Conservation (phyloP, 2,113 vertebrate genomes). For the Labeo catla region DNA sequence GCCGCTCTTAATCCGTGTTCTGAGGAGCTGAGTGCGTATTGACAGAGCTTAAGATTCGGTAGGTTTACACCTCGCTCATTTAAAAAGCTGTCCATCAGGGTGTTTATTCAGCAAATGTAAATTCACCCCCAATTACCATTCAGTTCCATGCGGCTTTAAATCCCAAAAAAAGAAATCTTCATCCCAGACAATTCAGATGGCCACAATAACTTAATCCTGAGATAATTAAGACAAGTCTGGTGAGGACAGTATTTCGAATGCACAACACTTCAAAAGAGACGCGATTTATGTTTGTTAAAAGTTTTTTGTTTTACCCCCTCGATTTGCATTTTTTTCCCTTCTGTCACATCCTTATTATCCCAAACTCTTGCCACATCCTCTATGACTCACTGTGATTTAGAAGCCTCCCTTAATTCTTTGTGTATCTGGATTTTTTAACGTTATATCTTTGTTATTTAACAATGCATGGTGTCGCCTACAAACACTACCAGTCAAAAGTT, state of each 20-base stretch:
- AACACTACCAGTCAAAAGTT: background rate
- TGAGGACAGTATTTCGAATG: slow-evolving; percentile 37
- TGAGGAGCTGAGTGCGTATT: slow-evolving; percentile 62
- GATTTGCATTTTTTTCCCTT: slow-evolving; percentile 21
- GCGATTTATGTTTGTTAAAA: slow-evolving; percentile 34
- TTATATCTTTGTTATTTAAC: background rate
- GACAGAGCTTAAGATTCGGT: slow-evolving; percentile 66
- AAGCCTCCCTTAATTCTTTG: background rate
- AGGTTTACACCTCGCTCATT: slow-evolving; percentile 68
- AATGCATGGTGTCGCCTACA: background rate
- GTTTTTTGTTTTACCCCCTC: slow-evolving; percentile 7
- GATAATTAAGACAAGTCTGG: slow-evolving; percentile 67
- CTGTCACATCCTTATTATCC: slow-evolving; percentile 31
- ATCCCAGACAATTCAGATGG: slow-evolving; percentile 62
- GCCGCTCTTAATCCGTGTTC: slow-evolving; percentile 69
- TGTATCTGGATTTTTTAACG: background rate
- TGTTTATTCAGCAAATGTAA: slow-evolving; percentile 76
- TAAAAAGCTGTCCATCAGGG: slow-evolving; percentile 69
- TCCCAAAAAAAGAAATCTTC: slow-evolving; percentile 56
- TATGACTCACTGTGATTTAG: background rate
- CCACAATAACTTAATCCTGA: slow-evolving; percentile 70
- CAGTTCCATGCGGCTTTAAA: slow-evolving; percentile 60
- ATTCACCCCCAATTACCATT: slow-evolving; percentile 76
- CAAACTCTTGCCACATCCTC: background rate
- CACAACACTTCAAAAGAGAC: slow-evolving; percentile 15